Evolutionary conservation across 2,113 vertebrate species (phyloP).

Genomic region (Plotosus lineatus): DNA sequence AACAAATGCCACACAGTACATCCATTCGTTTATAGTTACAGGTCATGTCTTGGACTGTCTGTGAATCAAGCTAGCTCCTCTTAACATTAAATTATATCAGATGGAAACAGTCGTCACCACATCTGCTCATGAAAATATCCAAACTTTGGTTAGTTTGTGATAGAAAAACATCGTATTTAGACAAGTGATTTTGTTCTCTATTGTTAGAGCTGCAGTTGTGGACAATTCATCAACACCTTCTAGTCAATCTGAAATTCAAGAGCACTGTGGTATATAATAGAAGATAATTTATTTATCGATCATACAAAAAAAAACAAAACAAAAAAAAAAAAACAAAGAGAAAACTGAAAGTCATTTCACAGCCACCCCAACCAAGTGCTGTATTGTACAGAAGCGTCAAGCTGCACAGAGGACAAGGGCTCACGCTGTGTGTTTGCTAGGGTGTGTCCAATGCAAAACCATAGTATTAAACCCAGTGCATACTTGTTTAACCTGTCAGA

Average conservation of each 20-base stretch:
- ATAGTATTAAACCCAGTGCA: background rate
- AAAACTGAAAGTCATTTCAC: background rate
- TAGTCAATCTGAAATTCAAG: background rate
- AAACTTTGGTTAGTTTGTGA: no score
- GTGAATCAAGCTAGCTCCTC: no score
- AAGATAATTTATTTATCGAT: background rate
- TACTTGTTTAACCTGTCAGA: slow-evolving; percentile 36
- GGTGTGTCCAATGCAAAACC: slow-evolving; percentile 39
- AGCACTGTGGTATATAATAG: background rate
- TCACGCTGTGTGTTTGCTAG: background rate
- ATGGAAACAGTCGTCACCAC: no score
- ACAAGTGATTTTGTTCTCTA: no score
- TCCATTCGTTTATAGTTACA: no score
- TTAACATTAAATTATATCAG: no score
- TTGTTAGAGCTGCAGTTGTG: background rate
- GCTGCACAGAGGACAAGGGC: background rate
- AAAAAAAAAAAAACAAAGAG: background rate
- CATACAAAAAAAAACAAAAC: background rate
- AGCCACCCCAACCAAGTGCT: background rate
- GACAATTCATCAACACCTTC: background rate
- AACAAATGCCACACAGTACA: background rate
- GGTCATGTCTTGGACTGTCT: no score
- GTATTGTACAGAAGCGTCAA: background rate
- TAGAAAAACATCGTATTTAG: no score
- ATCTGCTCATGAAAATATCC: no score